Base-by-base conservation (phyloP, 2,888 invertebrate genomes). In the Caradrina clavipalpis region DNA sequence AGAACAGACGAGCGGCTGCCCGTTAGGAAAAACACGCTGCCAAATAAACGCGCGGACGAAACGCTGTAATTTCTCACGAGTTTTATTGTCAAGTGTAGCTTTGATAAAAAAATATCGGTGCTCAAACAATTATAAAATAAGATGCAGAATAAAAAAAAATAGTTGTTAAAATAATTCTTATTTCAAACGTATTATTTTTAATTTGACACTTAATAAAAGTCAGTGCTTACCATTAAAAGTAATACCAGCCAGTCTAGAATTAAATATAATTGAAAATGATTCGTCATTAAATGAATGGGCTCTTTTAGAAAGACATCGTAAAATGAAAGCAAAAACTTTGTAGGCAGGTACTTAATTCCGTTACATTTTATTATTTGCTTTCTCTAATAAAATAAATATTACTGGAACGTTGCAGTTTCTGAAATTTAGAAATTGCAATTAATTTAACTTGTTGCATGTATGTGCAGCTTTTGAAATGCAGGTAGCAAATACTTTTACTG, bases 321-420 rank as follows among this genome's bases (percentile, higher is more conserved):
- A 81, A 73, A 81, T 77, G 82, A 87, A 86, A 87, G 84, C 78
- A 83, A 87, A 84, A 76, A 82, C 78, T 72, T 11, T 61, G 74
- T 58, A 45, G 45, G 17, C 4, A 76, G 67, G 50, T 54, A 54
- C 54, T 79, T 80, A 17, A 61, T 57, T 62, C 65, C 53, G 69
- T 78, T 69, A 66, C 26, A 59, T 74, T 81, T 78, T 67, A 71
- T 73, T 74, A 68, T 78, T 68, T 60, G 66, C 80, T 85, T 86
- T 86, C 86, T 64, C 78, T 68, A 56, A 78, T 81, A 69, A 78
- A 75, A 60, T 1, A 79, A 68, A 63, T 72, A 64, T 74, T 65
- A 69, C 55, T 77, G 11, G 39, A 54, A 69, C 71, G 45, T 51
- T 70, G 65, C 58, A 65, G 47, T 65, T 76, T 77, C 49, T 67